These are phyloP conservation scores for Drosophila anceps DNA, from an alignment of 2,888 invertebrate genomes.

Conservation along the genomic window DNA sequence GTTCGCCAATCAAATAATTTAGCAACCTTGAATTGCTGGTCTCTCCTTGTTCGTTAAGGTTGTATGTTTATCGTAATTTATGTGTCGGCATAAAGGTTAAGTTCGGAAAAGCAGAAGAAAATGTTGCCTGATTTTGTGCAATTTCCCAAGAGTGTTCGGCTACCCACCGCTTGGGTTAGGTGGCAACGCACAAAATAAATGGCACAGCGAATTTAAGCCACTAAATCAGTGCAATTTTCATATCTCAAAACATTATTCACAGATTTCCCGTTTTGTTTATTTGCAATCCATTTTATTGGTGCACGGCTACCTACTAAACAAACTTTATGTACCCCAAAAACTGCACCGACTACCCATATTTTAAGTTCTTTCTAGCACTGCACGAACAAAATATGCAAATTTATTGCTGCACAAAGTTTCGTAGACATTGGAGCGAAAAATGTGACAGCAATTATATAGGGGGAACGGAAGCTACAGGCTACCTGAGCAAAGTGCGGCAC, in stretches of 20 bases:
- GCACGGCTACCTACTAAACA: slow-evolving; percentile 28
- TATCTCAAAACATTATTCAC: slow-evolving; percentile 74
- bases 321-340: slow-evolving; percentile 49
- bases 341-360: slow-evolving; percentile 55
- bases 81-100: slow-evolving; percentile 7
- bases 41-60: not conserved
- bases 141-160: not conserved
- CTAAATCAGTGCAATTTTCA: slow-evolving; percentile 76
- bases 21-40: not conserved
- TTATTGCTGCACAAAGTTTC: slow-evolving; percentile 69
- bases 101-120: not conserved
- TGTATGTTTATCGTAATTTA: slow-evolving; percentile 18
- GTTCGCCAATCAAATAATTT: not conserved
- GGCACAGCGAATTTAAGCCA: slow-evolving; percentile 58
- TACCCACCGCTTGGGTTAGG: not conserved
- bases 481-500: slow-evolving; percentile 4
- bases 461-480: not conserved
- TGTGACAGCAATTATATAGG: slow-evolving; percentile 64
- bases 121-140: slow-evolving; percentile 13
- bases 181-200: slow-evolving; percentile 54
- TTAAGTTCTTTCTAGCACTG: slow-evolving; percentile 49
- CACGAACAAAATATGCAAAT: slow-evolving; percentile 64
- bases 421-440: slow-evolving; percentile 57
- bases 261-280: slow-evolving; percentile 67
- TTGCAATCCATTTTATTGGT: slow-evolving; percentile 56